Evolutionary conservation across 2,888 invertebrate species (phyloP).

Genomic region (Steinernema carpocapsae): DNA sequence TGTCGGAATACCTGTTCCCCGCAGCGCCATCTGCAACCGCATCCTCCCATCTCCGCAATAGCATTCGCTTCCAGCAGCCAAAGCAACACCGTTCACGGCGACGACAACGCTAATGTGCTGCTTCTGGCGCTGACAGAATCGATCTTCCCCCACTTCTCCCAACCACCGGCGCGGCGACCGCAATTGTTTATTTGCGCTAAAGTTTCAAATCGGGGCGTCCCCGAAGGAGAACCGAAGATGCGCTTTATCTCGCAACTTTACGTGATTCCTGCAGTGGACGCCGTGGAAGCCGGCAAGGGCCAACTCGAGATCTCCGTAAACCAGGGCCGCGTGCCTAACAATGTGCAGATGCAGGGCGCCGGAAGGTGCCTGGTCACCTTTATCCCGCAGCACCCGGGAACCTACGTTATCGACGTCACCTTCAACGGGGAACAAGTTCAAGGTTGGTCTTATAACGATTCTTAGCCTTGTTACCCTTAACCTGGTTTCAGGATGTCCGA

Average conservation of each 20-base stretch:
- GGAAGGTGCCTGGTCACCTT: slow-evolving; percentile 81
- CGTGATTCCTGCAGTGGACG: slow-evolving; percentile 78
- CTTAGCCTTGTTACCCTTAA: not conserved
- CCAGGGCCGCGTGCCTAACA: slow-evolving; percentile 97
- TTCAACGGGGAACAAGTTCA: slow-evolving; percentile 96
- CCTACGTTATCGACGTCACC: slow-evolving; percentile 89
- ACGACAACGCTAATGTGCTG: slow-evolving; percentile 20
- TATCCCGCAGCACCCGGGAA: slow-evolving; percentile 86
- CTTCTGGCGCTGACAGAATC: slow-evolving; percentile 28
- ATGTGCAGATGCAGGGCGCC: slow-evolving; percentile 90
- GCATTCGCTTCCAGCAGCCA: slow-evolving; percentile 16
- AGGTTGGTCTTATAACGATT: slow-evolving; percentile 71
- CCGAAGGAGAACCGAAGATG: not conserved
- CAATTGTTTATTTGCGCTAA: slow-evolving; percentile 14
- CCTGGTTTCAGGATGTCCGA: slow-evolving; percentile 63
- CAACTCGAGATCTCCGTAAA: slow-evolving; percentile 98
- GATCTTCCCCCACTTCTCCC: slow-evolving; percentile 20
- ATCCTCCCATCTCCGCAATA: slow-evolving; percentile 5
- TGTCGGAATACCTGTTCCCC: slow-evolving; percentile 29
- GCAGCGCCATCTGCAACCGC: slow-evolving; percentile 8
- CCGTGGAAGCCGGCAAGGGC: slow-evolving; percentile 96
- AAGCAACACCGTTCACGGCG: slow-evolving; percentile 29
- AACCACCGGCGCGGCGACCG: not conserved
- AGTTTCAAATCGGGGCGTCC: not conserved
- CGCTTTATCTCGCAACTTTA: slow-evolving; percentile 64